Conservation (phyloP, 2,888 invertebrate species). For the Chrysopilus asiliformis region DNA sequence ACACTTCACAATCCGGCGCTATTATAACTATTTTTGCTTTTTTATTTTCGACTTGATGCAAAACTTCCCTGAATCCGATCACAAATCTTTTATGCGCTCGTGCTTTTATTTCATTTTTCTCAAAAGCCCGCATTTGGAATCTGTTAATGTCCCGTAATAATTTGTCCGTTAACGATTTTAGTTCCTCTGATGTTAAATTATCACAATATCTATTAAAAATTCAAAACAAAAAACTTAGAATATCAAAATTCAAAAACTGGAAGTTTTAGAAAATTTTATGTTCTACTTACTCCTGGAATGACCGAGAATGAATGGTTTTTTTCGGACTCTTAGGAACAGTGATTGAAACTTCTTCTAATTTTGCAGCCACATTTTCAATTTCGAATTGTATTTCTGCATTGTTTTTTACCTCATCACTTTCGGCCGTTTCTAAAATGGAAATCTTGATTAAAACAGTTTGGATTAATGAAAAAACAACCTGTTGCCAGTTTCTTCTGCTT, state of each 20-base stretch:
- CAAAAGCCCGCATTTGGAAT: constrained; percentile 47
- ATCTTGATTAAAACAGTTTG: too few species aligned
- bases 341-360: too few species aligned
- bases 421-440: too few species aligned
- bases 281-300: constrained; percentile 24
- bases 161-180: constrained; percentile 37
- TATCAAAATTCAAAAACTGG: constrained; percentile 1
- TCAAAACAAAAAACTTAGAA: too few species aligned
- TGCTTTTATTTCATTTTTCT: constrained; percentile 45
- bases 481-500: too few species aligned
- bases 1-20: constrained; percentile 48
- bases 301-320: constrained; percentile 21
- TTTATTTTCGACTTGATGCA: constrained; percentile 42
- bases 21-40: constrained; percentile 47
- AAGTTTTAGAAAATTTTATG: background rate
- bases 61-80: constrained; percentile 47
- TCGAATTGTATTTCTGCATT: too few species aligned
- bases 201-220: constrained; percentile 42
- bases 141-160: constrained; percentile 42
- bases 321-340: too few species aligned
- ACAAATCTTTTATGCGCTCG: constrained; percentile 43
- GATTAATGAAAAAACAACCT: too few species aligned
- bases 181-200: constrained; percentile 42
- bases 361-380: too few species aligned
- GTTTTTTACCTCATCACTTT: too few species aligned